Conservation (phyloP, 1,140 invertebrate species). For the Polyergus mexicanus region DNA sequence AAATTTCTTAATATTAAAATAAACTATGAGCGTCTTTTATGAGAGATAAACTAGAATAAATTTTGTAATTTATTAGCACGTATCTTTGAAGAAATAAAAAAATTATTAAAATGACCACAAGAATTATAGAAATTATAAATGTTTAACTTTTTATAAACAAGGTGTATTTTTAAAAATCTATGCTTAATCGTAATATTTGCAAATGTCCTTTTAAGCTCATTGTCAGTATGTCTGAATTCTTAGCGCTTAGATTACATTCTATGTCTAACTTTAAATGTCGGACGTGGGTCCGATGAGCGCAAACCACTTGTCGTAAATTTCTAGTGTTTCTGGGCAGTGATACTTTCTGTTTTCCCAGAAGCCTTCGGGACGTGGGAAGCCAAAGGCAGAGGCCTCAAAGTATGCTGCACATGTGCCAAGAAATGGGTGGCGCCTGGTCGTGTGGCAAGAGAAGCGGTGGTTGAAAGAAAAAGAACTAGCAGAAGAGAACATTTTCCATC, state of each 20-base stretch:
- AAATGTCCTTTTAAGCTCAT: background rate
- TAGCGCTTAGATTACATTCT: background rate
- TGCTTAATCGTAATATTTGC: background rate
- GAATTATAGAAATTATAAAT: background rate
- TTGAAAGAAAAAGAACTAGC: slow-evolving; percentile 16
- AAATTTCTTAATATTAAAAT: background rate
- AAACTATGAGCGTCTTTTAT: background rate
- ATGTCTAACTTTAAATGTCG: slow-evolving; percentile 13
- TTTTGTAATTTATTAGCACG: background rate
- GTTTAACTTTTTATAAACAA: background rate
- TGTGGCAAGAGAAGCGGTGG: slow-evolving; percentile 69
- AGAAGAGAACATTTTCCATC: slow-evolving; percentile 21
- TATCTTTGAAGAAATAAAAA: background rate
- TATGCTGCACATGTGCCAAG: slow-evolving; percentile 76
- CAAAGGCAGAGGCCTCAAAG: slow-evolving; percentile 66
- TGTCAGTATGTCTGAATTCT: background rate
- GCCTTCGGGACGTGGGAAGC: slow-evolving; percentile 78
- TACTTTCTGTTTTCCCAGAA: slow-evolving; percentile 72
- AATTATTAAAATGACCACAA: background rate
- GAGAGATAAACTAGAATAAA: background rate
- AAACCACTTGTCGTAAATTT: slow-evolving; percentile 24
- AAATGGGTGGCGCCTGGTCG: slow-evolving; percentile 76
- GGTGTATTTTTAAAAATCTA: background rate
- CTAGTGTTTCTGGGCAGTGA: slow-evolving; percentile 30
- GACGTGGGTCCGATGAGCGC: background rate